phyloP scores from a whole-genome alignment of 2,113 vertebrate species.

The Phoenicopterus ruber region DNA sequence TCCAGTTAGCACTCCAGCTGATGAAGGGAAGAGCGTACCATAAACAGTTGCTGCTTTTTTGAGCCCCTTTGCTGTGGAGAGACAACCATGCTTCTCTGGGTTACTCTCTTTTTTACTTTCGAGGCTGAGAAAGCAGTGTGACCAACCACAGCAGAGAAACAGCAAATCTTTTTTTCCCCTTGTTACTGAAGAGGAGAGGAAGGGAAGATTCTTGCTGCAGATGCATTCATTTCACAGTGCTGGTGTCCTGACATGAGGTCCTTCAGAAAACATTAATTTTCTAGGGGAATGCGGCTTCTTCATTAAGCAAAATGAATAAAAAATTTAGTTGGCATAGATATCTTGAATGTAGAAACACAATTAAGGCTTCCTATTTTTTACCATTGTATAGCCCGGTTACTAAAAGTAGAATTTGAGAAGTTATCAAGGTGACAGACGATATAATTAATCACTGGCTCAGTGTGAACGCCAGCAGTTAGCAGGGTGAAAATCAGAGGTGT shows the following conservation, averaged over 20 bases:
- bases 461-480: not conserved
- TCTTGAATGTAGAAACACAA: not conserved
- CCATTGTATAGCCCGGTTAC: not conserved
- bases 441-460: not conserved
- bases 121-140: not conserved
- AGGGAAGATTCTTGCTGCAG: not conserved
- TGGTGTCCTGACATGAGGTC: not conserved
- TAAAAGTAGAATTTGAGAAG: not conserved
- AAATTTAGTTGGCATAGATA: not conserved
- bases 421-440: not conserved
- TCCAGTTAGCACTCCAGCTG: not conserved
- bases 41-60: not conserved
- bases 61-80: not conserved
- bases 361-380: not conserved
- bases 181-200: not conserved
- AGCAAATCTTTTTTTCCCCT: not conserved
- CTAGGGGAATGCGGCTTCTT: not conserved
- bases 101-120: not conserved
- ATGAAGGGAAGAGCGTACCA: not conserved
- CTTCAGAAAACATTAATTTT: not conserved
- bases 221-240: not conserved
- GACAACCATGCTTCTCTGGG: not conserved
- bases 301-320: not conserved
- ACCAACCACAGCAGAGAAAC: not conserved
- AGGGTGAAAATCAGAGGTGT: not conserved